A percentile compares a stretch with the other conserved stretches of the same genome.
These are phyloP conservation scores for Hymenochirus boettgeri DNA, from an alignment of 2,113 vertebrate species.

Conservation along the genomic window DNA sequence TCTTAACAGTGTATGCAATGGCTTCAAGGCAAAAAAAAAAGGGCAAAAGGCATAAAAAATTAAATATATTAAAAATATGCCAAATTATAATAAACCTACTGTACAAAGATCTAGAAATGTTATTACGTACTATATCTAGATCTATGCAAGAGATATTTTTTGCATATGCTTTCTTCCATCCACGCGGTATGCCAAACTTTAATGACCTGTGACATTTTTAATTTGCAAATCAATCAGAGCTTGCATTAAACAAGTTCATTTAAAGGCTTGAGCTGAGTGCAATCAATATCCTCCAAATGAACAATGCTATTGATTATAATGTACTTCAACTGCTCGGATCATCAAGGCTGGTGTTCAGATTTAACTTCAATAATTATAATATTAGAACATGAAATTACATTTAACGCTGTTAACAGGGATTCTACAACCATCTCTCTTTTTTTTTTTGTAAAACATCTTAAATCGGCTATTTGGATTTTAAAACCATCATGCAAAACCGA, in stretches of 20 bases:
- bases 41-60: background rate
- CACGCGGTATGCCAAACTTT: constrained; percentile 7
- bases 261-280: constrained; percentile 46
- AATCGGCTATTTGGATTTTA: too few species aligned
- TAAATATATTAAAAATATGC: too few species aligned
- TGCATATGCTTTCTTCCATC: background rate
- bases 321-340: constrained; percentile 61
- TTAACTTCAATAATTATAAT: constrained; percentile 46
- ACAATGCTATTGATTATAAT: constrained; percentile 68
- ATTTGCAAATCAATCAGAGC: constrained; percentile 56
- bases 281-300: constrained; percentile 67
- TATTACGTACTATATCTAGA: too few species aligned
- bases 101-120: too few species aligned
- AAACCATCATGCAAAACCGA: too few species aligned
- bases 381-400: constrained; percentile 18
- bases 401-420: background rate
- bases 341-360: constrained; percentile 61
- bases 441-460: too few species aligned
- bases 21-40: too few species aligned
- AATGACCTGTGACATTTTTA: constrained; percentile 35
- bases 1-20: too few species aligned
- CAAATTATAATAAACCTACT: too few species aligned
- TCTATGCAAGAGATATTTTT: too few species aligned
- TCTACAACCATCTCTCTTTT: too few species aligned
- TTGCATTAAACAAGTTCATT: constrained; percentile 53